Percentiles rank a stretch among this genome's conserved stretches.
These are phyloP conservation scores for Acanthacorydalis orientalis DNA, from an alignment of 2,888 invertebrate genomes.

Conservation along the genomic window DNA sequence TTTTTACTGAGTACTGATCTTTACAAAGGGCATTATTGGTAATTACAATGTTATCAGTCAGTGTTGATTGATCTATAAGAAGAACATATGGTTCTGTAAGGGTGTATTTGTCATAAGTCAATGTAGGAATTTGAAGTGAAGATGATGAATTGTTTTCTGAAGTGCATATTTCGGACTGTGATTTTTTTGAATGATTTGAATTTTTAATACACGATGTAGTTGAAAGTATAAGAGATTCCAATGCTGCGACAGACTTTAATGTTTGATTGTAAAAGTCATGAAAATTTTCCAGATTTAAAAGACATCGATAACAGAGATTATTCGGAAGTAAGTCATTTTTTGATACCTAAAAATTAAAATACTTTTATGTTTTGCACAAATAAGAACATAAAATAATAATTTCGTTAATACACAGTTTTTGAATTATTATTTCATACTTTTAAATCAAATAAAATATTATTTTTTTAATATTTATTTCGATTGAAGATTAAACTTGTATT, in stretches of 20 bases:
- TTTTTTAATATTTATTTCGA: too few relatives aligned
- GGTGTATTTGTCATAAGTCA: background rate
- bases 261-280: slow-evolving; percentile 29
- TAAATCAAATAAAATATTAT: too few relatives aligned
- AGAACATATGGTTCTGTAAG: background rate
- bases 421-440: background rate
- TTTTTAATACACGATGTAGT: background rate
- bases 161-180: background rate
- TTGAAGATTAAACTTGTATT: background rate
- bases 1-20: background rate
- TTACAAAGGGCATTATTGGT: background rate
- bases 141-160: background rate
- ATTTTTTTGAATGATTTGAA: background rate
- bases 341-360: slow-evolving; percentile 21
- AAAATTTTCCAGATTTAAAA: slow-evolving; percentile 30
- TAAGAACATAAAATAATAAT: background rate
- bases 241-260: slow-evolving; percentile 23
- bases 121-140: background rate
- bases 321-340: slow-evolving; percentile 27
- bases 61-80: background rate
- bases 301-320: slow-evolving; percentile 29
- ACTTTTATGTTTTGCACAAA: background rate
- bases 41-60: background rate
- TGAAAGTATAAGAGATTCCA: slow-evolving; percentile 19
- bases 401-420: background rate